Base-by-base conservation (phyloP, 2,113 vertebrate species). In the Scartelaos histophorus region DNA sequence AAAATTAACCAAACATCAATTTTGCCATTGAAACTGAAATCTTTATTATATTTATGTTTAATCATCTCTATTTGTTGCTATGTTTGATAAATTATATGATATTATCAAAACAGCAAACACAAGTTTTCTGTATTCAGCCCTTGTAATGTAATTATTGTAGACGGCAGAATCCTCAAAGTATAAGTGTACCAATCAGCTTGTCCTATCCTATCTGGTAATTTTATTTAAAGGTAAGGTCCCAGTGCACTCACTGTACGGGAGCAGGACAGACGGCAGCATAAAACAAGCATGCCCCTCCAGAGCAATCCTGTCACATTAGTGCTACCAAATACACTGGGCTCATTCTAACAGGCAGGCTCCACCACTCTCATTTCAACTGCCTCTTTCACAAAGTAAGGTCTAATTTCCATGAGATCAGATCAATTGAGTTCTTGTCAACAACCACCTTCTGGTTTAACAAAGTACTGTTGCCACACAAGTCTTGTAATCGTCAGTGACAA, bases 301-400 rank as follows among this genome's bases (percentile, higher is more conserved):
- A 91, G 87, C 87, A 88, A 88, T 90, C 85, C 83, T 90, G 87
- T 87, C 86, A 81, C 83, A 90, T 92, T 92, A 89, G 80, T 81
- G 61, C 79, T 51, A 75, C 69, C 80, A 76, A n/a, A 35, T 80
- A 81, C 84, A 84, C 78, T 83, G 61, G 73, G 80, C 85, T 79
- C 57, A 21, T 70, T 61, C 80, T 34, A 69, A 24, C 60, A 70
- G 58, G 62, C 80, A 62, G 54, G 71, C 24, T 54, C 21, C 56
- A 67, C 73, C 60, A 29, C 25, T 74, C 69, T 19, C 0, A 57
- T 34, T 12, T 57, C 82, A 71, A 80, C 76, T 82, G 67, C 74
- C 22, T 69, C 51, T 19, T 51, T 25, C 21, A 34, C 10, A 9
- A 45, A 65, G 35, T 15, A 51, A 46, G 47, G 66, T 49, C 10